Base-by-base conservation (phyloP, 1,140 invertebrate species). In the Drosophila serrata region DNA sequence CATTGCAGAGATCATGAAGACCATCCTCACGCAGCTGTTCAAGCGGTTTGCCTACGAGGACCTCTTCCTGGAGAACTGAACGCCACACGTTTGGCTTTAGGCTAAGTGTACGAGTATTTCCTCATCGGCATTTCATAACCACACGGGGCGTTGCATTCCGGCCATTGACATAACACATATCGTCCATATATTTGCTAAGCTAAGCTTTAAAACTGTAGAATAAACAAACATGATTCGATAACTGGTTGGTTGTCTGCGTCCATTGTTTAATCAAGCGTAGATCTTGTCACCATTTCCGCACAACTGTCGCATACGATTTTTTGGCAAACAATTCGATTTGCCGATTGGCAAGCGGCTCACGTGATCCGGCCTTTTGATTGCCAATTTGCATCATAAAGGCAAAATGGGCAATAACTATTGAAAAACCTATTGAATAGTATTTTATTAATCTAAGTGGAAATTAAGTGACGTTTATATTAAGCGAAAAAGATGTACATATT, bases 1-100 rank as follows among this genome's bases (percentile, higher is more conserved):
- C 11, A 93, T 95, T 22, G 93, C 93, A 1, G 92, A 91, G 6
- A 91, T 95, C 11, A 94, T 95, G 65, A 95, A 94, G 72, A 94
- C 93, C 45, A 93, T 95, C 40, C 45, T 92, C 5, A 27, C 73
- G 7, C 78, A 82, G 19, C 73, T 92, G 6, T 92, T 92, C 62
- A 91, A 90, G 62, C 79, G 88, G 12, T 92, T 92, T 58, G 72
- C 91, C 49, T 92, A 92, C 59, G 90, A 92, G 62, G 91, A 92
- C 64, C 61, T 92, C 9, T 92, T 75, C 48, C 43, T 92, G 60
- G 79, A 91, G 62, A 67, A 82, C 51, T 90, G 73, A 72, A 19
- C 27, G 3, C 17, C n/a, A 24, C 55, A 33, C 31, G 33, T 53
- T 29, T 49, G 48, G 48, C 48, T 48, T 49, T 46, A 31, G 55